These are phyloP conservation scores for Trichogramma dendrolimi DNA, from an alignment of 2,888 invertebrate genomes.

Conservation along the genomic window DNA sequence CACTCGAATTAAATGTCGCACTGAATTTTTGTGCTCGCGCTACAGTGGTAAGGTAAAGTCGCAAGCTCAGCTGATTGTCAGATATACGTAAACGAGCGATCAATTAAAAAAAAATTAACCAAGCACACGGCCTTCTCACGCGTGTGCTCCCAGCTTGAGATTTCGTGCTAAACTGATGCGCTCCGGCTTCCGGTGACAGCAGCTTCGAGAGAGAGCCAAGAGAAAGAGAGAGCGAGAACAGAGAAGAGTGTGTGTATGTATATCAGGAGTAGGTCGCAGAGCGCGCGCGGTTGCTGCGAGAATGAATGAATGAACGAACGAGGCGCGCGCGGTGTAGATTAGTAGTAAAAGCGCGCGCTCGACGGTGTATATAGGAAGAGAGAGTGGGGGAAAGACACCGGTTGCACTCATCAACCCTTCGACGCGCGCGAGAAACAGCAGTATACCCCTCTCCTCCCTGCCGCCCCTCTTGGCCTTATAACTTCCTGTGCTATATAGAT, in stretches of 20 bases:
- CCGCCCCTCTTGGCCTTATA: conserved; percentile 15
- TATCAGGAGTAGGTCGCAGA: neutral
- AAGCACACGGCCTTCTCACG: conserved; percentile 7
- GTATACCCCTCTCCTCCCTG: conserved; percentile 3
- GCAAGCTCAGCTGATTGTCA: too few relatives aligned
- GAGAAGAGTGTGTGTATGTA: too few relatives aligned
- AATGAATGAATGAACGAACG: conserved; percentile 26
- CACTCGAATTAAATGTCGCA: too few relatives aligned
- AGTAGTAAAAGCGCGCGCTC: conserved; percentile 18
- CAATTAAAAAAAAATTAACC: conserved; percentile 3
- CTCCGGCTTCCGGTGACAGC: conserved; percentile 44
- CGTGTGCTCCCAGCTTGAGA: conserved; percentile 38
- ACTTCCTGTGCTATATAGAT: neutral
- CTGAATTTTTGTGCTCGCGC: too few relatives aligned
- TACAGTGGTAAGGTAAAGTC: too few relatives aligned
- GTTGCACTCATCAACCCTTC: conserved; percentile 51
- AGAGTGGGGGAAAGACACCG: conserved; percentile 49
- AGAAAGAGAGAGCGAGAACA: conserved; percentile 30
- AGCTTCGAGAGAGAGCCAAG: conserved; percentile 40
- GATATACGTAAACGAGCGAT: too few relatives aligned
- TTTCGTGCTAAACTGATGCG: conserved; percentile 47
- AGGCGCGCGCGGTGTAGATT: conserved; percentile 23
- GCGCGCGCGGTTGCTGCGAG: conserved; percentile 10
- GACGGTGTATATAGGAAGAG: neutral
- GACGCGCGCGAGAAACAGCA: neutral